Percentiles rank a stretch among this genome's conserved stretches.
phyloP scores from a whole-genome alignment of 2,888 invertebrate genomes.

The Euplexia lucipara region DNA sequence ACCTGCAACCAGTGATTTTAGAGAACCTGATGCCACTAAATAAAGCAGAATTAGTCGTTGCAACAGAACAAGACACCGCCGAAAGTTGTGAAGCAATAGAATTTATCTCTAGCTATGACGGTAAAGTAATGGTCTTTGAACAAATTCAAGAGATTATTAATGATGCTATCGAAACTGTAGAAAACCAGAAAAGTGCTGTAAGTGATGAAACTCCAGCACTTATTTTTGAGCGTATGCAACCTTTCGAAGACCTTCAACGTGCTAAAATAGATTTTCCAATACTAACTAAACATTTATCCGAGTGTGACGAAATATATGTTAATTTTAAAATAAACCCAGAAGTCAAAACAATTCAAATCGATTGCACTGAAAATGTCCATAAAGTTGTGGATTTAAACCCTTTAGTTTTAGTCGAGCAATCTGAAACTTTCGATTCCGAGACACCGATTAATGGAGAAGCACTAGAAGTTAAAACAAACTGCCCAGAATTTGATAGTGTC shows the following conservation, averaged over 20 bases:
- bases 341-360: neutral
- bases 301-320: neutral
- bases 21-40: neutral
- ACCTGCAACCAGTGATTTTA: constrained; percentile 8
- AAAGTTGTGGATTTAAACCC: neutral
- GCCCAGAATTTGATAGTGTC: neutral
- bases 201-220: neutral
- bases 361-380: neutral
- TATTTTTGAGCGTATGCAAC: neutral
- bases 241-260: neutral
- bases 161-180: constrained; percentile 13
- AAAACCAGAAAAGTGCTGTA: constrained; percentile 1
- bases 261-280: neutral
- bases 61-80: neutral
- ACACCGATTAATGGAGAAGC: neutral
- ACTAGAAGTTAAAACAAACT: neutral
- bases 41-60: neutral
- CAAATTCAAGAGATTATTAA: constrained; percentile 38
- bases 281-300: constrained; percentile 2
- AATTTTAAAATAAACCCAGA: neutral
- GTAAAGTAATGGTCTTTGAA: constrained; percentile 12
- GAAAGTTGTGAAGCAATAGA: neutral
- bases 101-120: neutral
- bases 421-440: neutral
- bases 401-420: neutral